Conservation (phyloP, 2,113 vertebrate genomes). For the Taxidea taxus region DNA sequence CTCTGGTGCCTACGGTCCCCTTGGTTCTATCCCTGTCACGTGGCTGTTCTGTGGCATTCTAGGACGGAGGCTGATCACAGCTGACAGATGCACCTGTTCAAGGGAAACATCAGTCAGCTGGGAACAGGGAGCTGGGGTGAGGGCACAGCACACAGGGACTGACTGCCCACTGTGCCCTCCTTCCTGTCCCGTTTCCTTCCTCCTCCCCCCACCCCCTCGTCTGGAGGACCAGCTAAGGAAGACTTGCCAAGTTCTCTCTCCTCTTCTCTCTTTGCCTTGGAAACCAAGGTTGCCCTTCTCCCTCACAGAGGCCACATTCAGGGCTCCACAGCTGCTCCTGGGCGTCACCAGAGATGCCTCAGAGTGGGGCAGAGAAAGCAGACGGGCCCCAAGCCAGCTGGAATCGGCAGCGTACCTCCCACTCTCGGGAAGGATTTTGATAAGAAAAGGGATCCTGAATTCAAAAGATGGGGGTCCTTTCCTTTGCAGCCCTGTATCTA, state of each 20-base stretch:
- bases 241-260: not conserved
- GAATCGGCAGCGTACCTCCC: not conserved
- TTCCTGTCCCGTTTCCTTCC: not conserved
- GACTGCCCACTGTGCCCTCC: not conserved
- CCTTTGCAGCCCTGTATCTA: not conserved
- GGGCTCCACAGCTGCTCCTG: not conserved
- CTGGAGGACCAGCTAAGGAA: not conserved
- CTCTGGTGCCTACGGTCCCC: not conserved
- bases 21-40: not conserved
- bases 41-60: not conserved
- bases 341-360: not conserved
- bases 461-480: not conserved
- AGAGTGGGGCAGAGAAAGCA: not conserved
- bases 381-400: not conserved
- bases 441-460: not conserved
- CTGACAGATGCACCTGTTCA: slow-evolving; percentile 54
- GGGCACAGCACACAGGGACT: not conserved
- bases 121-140: not conserved
- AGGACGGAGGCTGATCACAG: slow-evolving; percentile 34
- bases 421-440: not conserved
- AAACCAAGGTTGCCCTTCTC: not conserved
- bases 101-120: slow-evolving; percentile 11
- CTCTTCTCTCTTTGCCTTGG: not conserved
- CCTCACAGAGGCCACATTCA: not conserved
- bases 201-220: too few species aligned